Percentiles rank a stretch among this genome's conserved stretches.
Evolutionary conservation across 1,140 invertebrate species (phyloP).

Genomic region (Melanaphis sacchari): DNA sequence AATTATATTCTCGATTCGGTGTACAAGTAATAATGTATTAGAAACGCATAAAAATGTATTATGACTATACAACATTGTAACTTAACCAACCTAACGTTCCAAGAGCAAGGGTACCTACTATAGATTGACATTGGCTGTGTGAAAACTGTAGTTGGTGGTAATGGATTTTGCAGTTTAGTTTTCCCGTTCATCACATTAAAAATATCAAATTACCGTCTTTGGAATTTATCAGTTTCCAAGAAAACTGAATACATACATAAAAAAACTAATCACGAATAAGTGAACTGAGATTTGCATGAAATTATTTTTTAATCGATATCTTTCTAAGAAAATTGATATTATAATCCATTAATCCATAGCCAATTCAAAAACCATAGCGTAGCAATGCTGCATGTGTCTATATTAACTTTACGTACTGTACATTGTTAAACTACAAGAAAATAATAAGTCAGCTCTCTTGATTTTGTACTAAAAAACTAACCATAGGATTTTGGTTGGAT

Average conservation of each 20-base stretch:
- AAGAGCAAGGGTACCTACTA: not conserved
- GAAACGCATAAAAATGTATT: not conserved
- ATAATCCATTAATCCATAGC: not conserved
- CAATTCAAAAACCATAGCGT: not conserved
- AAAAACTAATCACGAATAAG: not conserved
- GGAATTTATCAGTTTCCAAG: not conserved
- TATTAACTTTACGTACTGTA: not conserved
- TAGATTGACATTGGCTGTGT: not conserved
- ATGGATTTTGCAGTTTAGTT: not conserved
- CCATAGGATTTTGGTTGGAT: not conserved
- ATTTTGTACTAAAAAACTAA: too few relatives aligned
- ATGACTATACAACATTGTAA: too few relatives aligned
- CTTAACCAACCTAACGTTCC: not conserved
- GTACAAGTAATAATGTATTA: not conserved
- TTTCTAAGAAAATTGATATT: not conserved
- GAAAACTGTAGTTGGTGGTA: not conserved
- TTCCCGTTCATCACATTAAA: not conserved
- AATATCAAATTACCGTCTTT: not conserved
- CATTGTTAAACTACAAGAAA: not conserved
- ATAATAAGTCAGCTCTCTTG: not conserved
- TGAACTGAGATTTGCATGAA: not conserved
- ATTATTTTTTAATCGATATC: not conserved
- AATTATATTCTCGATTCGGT: not conserved
- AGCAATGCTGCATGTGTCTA: not conserved
- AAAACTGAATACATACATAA: not conserved